These are phyloP conservation scores for Latrodectus elegans DNA, from an alignment of 2,888 invertebrate species.

Conservation along the genomic window DNA sequence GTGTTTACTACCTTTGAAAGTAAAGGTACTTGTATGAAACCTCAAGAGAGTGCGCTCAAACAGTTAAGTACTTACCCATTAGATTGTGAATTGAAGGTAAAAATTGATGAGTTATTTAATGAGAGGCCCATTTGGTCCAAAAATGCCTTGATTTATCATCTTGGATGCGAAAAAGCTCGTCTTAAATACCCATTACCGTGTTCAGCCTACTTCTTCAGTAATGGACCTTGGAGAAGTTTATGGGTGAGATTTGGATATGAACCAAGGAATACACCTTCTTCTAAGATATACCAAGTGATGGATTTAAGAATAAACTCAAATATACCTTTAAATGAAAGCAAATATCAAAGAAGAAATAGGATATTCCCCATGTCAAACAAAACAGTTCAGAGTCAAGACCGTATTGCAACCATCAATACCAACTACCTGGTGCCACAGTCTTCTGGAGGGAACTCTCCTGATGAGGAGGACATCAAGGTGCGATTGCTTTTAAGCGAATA, in stretches of 20 bases:
- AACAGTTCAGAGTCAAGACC: conserved; percentile 73
- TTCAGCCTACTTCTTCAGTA: conserved; percentile 87
- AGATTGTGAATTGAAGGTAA: conserved; percentile 42
- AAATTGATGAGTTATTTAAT: conserved; percentile 36
- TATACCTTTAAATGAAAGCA: conserved; percentile 49
- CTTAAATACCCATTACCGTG: conserved; percentile 87
- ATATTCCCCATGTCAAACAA: conserved; percentile 74
- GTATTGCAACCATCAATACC: conserved; percentile 72
- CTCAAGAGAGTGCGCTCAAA: conserved; percentile 45
- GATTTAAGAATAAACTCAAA: conserved; percentile 80
- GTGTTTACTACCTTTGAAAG: conserved; percentile 62
- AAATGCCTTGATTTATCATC: conserved; percentile 80
- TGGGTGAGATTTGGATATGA: conserved; percentile 93
- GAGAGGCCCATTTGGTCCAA: conserved; percentile 93
- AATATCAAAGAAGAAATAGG: conserved; percentile 5
- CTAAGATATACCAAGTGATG: conserved; percentile 90
- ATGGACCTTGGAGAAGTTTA: conserved; percentile 93
- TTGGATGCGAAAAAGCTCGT: conserved; percentile 72
- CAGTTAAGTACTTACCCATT: conserved; percentile 44
- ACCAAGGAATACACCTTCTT: conserved; percentile 85
- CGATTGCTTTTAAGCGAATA: conserved; percentile 70
- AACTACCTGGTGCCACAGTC: conserved; percentile 36
- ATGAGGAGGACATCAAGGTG: conserved; percentile 72
- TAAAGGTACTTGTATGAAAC: conserved; percentile 10
- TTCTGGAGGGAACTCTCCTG: conserved; percentile 40